Percentiles rank a stretch among this genome's conserved stretches.
phyloP scores from a whole-genome alignment of 2,113 vertebrate genomes.

The Motacilla alba region DNA sequence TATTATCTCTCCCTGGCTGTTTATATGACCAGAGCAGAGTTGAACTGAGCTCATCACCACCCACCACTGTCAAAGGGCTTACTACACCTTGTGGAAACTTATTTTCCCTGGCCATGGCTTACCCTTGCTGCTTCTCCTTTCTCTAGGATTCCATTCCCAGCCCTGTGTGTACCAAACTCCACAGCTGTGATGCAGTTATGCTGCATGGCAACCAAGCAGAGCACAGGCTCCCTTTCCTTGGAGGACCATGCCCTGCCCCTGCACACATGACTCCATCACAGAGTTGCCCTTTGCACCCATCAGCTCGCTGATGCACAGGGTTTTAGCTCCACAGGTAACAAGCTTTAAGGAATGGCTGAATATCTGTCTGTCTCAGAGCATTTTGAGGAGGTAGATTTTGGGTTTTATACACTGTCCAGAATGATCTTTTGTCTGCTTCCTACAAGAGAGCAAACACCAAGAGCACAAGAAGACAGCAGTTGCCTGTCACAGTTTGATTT shows the following conservation, averaged over 20 bases:
- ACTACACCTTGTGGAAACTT: not conserved
- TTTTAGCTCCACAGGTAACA: not conserved
- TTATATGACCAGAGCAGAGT: not conserved
- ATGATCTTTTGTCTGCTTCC: not conserved
- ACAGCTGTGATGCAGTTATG: not conserved
- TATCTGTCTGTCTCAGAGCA: not conserved
- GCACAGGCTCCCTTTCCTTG: fast-evolving
- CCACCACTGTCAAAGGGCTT: not conserved
- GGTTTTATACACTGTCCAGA: not conserved
- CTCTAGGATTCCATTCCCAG: not conserved
- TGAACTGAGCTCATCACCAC: not conserved
- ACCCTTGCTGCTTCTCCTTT: not conserved
- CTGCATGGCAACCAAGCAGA: fast-evolving
- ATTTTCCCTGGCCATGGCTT: not conserved
- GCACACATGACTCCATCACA: fast-evolving
- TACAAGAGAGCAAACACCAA: not conserved
- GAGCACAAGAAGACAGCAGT: not conserved
- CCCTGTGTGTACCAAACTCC: not conserved
- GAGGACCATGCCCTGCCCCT: fast-evolving
- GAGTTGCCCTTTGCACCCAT: not conserved
- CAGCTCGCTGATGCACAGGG: fast-evolving
- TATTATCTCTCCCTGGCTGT: not conserved
- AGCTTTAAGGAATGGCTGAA: fast-evolving
- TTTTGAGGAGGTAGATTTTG: not conserved
- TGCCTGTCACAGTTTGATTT: not conserved